phyloP scores from a whole-genome alignment of 2,888 invertebrate genomes.

The Drosophila anomelani region DNA sequence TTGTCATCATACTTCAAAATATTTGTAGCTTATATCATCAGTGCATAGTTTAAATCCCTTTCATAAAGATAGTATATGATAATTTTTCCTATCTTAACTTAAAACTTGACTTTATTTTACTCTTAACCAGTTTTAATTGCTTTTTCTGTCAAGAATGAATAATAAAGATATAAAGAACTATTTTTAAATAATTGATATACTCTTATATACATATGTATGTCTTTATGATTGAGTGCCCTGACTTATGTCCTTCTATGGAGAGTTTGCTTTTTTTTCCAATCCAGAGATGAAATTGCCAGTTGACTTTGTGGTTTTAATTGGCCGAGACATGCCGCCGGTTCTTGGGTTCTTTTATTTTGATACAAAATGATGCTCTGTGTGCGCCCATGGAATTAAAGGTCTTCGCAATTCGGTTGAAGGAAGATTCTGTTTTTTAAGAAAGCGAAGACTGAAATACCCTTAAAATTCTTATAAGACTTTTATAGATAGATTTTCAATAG shows the following conservation, averaged over 20 bases:
- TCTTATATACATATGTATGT: background rate
- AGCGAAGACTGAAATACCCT: slow-evolving; percentile 11
- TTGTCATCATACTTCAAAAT: slow-evolving; percentile 6
- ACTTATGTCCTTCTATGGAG: slow-evolving; percentile 26
- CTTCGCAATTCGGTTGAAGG: slow-evolving; percentile 24
- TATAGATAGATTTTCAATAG: too few species aligned
- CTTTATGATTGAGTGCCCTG: slow-evolving; percentile 16
- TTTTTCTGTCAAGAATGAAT: slow-evolving; percentile 1
- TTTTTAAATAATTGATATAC: slow-evolving; percentile 15
- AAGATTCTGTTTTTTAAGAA: background rate
- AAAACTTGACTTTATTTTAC: background rate
- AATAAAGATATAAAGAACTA: slow-evolving; percentile 8
- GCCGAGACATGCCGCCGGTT: slow-evolving; percentile 4
- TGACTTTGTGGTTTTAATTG: slow-evolving; percentile 33
- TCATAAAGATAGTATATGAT: slow-evolving; percentile 29
- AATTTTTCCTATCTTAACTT: background rate
- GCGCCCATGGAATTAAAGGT: slow-evolving; percentile 36
- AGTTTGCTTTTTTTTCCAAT: background rate
- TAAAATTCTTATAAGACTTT: too few species aligned
- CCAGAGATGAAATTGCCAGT: slow-evolving; percentile 16
- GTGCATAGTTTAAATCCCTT: slow-evolving; percentile 1
- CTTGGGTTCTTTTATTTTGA: slow-evolving; percentile 17
- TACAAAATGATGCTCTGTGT: slow-evolving; percentile 7
- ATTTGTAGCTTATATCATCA: slow-evolving; percentile 20
- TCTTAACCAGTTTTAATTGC: slow-evolving; percentile 14